Base-by-base conservation (phyloP, 2,797 vertebrate species). In the Takifugu rubripes region DNA sequence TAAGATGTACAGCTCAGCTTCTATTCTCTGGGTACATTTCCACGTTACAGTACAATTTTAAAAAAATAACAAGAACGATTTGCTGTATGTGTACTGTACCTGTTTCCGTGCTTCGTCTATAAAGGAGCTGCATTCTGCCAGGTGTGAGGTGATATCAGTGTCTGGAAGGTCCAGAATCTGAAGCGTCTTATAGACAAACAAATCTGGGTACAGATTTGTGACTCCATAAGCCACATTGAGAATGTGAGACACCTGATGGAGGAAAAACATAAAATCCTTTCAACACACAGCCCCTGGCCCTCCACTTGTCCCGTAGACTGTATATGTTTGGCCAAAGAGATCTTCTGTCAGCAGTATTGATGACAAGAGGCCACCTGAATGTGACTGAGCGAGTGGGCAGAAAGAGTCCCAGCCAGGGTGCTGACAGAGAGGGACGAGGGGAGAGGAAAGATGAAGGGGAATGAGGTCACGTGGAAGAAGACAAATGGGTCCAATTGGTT, bases 211-310 rank as follows among this genome's bases (percentile, higher is more conserved):
- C 75, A 84, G 66, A 74, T 98, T 97, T 65, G 91, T 72, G 52
- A 98, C 93, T 75, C 96, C 94, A 0, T 90, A 94, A 3, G 95
- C 94, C 68, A 98, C 94, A 56, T 97, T 99, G 29, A 98, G 85
- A 76, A 99, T 79, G 17, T 98, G 96, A 67, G 96, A 94, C 74
- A 98, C 95, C 96, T 98, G 83, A 82, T 43, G 51, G 24, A 4
- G 10, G 4, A 8, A 49, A 44, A 67, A 60, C 36, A 16, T 15
- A 5, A 68, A 26, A 61, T 36, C 47, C 50, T 49, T 64, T 68
- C 36, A 78, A 59, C 24, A 51, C 56, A 70, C 25, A 61, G 75
- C 54, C 69, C 46, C 40, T 49, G 9, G 66, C 55, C 57, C 64
- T 17, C 25, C 60, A 69, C 58, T 54, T 33, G 52, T 68, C 65